These are phyloP conservation scores for Hypanus sabinus DNA, from an alignment of 2,113 vertebrate genomes.

Conservation along the genomic window DNA sequence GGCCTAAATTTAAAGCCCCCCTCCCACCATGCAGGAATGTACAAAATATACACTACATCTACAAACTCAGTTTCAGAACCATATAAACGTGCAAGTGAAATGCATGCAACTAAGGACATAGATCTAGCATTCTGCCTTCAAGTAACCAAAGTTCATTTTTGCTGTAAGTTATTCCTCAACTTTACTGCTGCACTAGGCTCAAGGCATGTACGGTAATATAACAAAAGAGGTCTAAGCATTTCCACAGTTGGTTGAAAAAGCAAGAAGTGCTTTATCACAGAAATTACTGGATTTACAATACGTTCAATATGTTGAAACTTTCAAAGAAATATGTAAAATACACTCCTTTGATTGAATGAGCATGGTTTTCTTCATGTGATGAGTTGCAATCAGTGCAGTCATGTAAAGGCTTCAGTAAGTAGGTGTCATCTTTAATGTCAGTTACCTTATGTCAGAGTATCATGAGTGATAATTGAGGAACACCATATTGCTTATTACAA, in stretches of 20 bases:
- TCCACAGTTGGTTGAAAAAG: not conserved
- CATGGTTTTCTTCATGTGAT: not conserved
- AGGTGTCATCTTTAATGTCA: not conserved
- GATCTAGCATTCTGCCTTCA: not conserved
- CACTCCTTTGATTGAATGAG: not conserved
- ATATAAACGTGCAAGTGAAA: no score
- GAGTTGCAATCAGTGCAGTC: not conserved
- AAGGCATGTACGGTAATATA: not conserved
- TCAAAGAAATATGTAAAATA: not conserved
- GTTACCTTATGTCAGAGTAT: not conserved
- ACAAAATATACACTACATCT: no score
- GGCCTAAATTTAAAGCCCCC: no score
- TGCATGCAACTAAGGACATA: no score
- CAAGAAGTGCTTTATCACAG: constrained; percentile 19
- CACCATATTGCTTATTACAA: not conserved
- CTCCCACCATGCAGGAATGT: no score
- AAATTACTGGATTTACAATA: constrained; percentile 14
- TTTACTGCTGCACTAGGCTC: not conserved
- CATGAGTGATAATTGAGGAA: not conserved
- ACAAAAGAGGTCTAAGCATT: constrained; percentile 12
- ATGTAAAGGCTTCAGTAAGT: not conserved
- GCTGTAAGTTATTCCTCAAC: constrained; percentile 7
- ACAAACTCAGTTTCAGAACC: no score
- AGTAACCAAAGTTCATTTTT: not conserved
- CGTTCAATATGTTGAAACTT: not conserved